Conservation (phyloP, 2,797 vertebrate species). For the Muscicapa comitata region DNA sequence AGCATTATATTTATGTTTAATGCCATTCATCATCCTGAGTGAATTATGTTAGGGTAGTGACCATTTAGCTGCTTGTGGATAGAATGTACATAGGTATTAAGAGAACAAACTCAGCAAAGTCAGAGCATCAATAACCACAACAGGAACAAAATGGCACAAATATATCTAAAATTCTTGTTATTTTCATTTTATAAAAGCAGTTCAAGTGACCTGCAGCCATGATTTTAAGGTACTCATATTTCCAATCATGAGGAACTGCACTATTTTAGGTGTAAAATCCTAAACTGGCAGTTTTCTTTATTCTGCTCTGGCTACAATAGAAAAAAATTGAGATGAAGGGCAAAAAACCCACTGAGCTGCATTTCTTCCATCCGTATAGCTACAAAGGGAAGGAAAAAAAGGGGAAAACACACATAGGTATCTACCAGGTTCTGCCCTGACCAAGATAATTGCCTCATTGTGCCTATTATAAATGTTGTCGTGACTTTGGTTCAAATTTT, state of each 20-base stretch:
- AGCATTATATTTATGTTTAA: not conserved
- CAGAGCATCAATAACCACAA: not conserved
- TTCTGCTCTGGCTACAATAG: not conserved
- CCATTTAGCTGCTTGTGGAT: not conserved
- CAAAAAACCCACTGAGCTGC: not conserved
- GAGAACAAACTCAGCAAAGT: not conserved
- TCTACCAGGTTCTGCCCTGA: not conserved
- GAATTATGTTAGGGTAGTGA: not conserved
- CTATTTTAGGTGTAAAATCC: not conserved
- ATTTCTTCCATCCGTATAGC: not conserved
- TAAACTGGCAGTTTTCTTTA: not conserved
- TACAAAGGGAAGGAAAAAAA: conserved; percentile 8
- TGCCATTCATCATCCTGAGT: not conserved
- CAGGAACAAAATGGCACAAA: not conserved
- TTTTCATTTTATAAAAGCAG: not conserved
- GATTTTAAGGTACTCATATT: not conserved
- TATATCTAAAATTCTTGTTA: not conserved
- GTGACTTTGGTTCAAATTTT: not conserved
- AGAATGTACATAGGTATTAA: not conserved
- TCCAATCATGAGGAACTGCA: not conserved
- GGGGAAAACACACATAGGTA: not conserved
- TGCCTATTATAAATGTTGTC: not conserved
- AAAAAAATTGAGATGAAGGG: not conserved
- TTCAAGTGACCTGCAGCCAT: not conserved
- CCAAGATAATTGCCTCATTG: not conserved